Evolutionary conservation across 2,888 invertebrate species (phyloP), one percentile per base, ranked within the genome.

Genomic region (Panzeria rudis): DNA sequence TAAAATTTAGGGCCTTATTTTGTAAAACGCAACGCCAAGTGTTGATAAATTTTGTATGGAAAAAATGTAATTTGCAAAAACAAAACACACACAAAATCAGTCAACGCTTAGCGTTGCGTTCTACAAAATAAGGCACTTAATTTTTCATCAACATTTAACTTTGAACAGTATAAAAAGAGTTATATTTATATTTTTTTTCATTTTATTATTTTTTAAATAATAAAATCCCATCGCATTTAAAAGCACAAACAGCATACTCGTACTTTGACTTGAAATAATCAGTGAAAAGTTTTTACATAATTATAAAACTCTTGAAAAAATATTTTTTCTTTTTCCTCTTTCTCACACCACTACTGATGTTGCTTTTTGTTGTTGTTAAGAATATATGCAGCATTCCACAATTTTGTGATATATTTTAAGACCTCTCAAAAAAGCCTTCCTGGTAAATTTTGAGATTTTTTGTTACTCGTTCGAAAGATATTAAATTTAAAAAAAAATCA

Each of bases 281-380:
- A 77, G 77, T 69, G 38, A 72, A 84, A 80, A 76, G 50, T 69
- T 79, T 29, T n/a, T n/a, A n/a, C n/a, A 68, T 68, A 77, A 77
- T 84, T 77, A 78, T 69, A 78, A 78, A 80, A 41, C 84, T 72
- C 71, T 84, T 71, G 41, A 76, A 82, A 56, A 29, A 72, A 35
- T 59, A 38, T 38, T 66, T 68, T 29, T 47, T 50, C 4, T 5
- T 59, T 2, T 35, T 25, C 20, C 54, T 6, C 11, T 11, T 0
- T 29, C 17, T 47, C 7, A 7, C 69, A 11, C 5, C 11, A 38
- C 13, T 38, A 11, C 25, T 72, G 44, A 11, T 29, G 29, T 1
- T 29, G 62, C 15, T 13, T 11, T 20, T 76, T 44, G 15, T n/a
- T 68, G 11, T 44, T 56, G 44, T 44, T 35, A 59, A 66, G n/a